Conservation (phyloP, 2,797 vertebrate genomes). For the Danio albolineatus region DNA sequence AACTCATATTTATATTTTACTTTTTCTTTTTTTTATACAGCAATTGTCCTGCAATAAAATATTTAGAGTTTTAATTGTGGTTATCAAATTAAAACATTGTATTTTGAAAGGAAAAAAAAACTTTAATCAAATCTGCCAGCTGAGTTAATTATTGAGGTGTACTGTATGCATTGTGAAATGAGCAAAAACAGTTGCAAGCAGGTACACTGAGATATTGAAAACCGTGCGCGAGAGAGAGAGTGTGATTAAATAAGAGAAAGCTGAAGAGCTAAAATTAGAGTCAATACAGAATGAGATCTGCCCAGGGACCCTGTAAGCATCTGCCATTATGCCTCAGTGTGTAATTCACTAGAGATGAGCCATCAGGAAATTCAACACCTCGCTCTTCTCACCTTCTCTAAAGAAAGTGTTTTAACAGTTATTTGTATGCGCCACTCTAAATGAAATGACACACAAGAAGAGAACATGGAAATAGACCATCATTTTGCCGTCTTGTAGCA, state of each 20-base stretch:
- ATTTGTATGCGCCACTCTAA: conserved; percentile 33
- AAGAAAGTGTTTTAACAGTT: conserved; percentile 39
- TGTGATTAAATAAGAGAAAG: neutral
- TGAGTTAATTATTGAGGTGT: too few species aligned
- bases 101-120: too few species aligned
- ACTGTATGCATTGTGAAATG: neutral
- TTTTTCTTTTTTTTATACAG: too few species aligned
- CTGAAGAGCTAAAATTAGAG: conserved; percentile 12
- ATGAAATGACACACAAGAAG: conserved; percentile 27
- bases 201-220: neutral
- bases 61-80: too few species aligned
- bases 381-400: conserved; percentile 10
- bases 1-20: too few species aligned
- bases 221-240: neutral
- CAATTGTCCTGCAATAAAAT: too few species aligned
- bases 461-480: conserved; percentile 23
- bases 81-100: too few species aligned
- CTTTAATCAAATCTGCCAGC: too few species aligned
- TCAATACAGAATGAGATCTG: neutral
- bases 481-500: conserved; percentile 23
- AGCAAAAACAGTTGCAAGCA: conserved; percentile 13
- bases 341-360: conserved; percentile 32
- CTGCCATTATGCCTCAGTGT: conserved; percentile 1
- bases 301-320: conserved; percentile 8
- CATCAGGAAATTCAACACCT: conserved; percentile 34